Evolutionary conservation across 2,888 invertebrate genomes (phyloP).

Genomic region (Sphinx pinastri): DNA sequence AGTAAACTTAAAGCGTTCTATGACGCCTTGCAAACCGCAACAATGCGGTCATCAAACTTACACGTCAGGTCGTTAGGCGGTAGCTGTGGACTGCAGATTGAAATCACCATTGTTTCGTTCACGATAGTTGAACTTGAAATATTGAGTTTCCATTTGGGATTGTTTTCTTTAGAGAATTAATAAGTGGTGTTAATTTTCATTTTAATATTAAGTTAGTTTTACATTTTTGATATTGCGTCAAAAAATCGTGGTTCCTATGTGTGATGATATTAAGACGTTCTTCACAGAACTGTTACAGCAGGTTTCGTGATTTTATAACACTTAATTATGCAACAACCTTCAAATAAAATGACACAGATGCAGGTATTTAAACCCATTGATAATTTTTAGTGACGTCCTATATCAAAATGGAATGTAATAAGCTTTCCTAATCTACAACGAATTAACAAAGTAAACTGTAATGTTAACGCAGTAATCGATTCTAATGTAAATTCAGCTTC

Average conservation of each 20-base stretch:
- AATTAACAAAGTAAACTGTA: slow-evolving; percentile 9
- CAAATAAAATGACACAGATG: too few relatives aligned
- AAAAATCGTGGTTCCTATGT: too few relatives aligned
- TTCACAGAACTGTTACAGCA: too few relatives aligned
- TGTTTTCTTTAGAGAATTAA: background rate
- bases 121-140: slow-evolving; percentile 12
- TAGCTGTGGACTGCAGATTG: slow-evolving; percentile 17
- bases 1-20: slow-evolving; percentile 17
- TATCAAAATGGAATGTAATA: background rate
- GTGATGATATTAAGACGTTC: too few relatives aligned
- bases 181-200: too few relatives aligned
- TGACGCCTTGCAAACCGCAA: slow-evolving; percentile 26
- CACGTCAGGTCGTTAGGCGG: slow-evolving; percentile 21
- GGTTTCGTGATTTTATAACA: too few relatives aligned
- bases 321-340: too few relatives aligned
- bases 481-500: background rate
- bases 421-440: background rate
- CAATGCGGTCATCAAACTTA: slow-evolving; percentile 30
- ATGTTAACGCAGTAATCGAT: slow-evolving; percentile 20
- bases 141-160: background rate
- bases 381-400: too few relatives aligned
- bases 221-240: too few relatives aligned
- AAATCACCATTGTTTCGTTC: slow-evolving; percentile 20
- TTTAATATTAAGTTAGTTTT: too few relatives aligned
- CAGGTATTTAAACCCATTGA: too few relatives aligned